Base-by-base conservation (phyloP, 1,140 invertebrate genomes). In the Pogonognathellus flavescens region DNA sequence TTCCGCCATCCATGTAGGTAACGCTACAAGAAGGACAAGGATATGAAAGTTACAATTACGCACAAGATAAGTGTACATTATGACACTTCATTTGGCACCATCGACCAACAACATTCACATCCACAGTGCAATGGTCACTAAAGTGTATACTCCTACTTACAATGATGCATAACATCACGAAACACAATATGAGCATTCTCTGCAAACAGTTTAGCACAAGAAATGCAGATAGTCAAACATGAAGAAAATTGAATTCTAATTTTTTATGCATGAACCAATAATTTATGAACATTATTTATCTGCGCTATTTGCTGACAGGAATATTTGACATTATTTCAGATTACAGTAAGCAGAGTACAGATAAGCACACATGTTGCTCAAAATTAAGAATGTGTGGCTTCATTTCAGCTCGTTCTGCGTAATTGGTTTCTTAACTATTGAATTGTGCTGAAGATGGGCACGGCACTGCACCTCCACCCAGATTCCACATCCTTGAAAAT, bases 21-120 rank as follows among this genome's bases (percentile, higher is more conserved):
- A 76, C 6, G 62, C 25, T 14, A 20, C 14, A 25, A 13, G 62
- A 25, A 25, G 31, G 41, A n/a, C 70, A 25, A 66, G 31, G 41
- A n/a, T 31, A 10, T 76, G 41, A 76, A 76, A 76, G 70, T 76
- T 76, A 76, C 70, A 76, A 76, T 76, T 76, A 76, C n/a, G 41
- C 10, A 76, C 41, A 76, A 76, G 70, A 76, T 31, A 76, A 76
- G 70, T 76, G 70, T 49, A 76, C 70, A 76, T 76, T 76, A 76
- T 76, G 70, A 31, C 70, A 76, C 70, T 76, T 76, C 25, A 31
- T 41, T 76, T 76, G 31, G 41, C 70, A 76, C 25, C 41, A 76
- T 14, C 41, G 70, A 14, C 41, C 70, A 76, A 50, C 70, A 49
- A 31, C 25, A 76, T 31, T 25, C 41, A 25, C 14, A 76, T 76